phyloP scores from a whole-genome alignment of 2,888 invertebrate genomes.

The Yponomeuta cagnagella region DNA sequence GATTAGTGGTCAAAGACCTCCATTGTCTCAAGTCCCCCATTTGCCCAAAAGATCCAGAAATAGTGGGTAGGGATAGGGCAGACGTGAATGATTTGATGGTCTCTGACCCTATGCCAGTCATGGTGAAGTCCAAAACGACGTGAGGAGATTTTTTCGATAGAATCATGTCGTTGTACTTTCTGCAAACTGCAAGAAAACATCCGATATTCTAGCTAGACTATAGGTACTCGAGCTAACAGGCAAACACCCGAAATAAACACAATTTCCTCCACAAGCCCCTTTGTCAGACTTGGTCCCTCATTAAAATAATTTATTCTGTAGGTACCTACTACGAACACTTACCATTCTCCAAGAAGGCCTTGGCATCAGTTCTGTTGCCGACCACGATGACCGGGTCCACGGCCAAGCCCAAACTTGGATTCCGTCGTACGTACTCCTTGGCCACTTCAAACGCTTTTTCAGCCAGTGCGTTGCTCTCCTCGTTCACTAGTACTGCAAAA shows the following conservation, averaged over 20 bases:
- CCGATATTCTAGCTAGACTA: too few species aligned
- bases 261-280: neutral
- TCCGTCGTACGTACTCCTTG: slow-evolving; percentile 81
- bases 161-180: slow-evolving; percentile 80
- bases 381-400: slow-evolving; percentile 78
- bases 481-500: slow-evolving; percentile 82
- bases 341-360: slow-evolving; percentile 82
- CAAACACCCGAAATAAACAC: neutral
- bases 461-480: slow-evolving; percentile 82
- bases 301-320: neutral
- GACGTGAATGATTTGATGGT: slow-evolving; percentile 89
- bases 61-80: slow-evolving; percentile 86
- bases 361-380: slow-evolving; percentile 83
- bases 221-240: neutral
- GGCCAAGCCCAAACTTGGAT: slow-evolving; percentile 79
- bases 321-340: slow-evolving; percentile 33
- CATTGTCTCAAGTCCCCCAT: slow-evolving; percentile 89
- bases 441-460: slow-evolving; percentile 83
- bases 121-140: slow-evolving; percentile 87
- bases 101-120: slow-evolving; percentile 87
- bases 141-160: slow-evolving; percentile 82
- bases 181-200: slow-evolving; percentile 76
- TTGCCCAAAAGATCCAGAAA: slow-evolving; percentile 91
- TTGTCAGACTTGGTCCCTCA: neutral
- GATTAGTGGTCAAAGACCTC: slow-evolving; percentile 82